Conservation (phyloP, 1,140 invertebrate genomes). For the Heterodera carotae region DNA sequence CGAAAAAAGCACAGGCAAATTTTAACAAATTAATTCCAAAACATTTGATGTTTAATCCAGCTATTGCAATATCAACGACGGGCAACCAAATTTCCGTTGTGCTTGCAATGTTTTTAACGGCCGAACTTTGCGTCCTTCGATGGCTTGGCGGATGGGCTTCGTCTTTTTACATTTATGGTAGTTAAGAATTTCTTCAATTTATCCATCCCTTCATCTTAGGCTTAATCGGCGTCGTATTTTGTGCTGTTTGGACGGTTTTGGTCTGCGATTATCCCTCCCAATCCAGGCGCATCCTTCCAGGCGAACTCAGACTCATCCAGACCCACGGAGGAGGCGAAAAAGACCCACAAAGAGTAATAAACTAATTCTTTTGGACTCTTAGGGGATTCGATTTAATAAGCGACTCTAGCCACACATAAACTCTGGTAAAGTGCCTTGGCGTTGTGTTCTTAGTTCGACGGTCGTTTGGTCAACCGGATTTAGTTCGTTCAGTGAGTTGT, state of each 20-base stretch:
- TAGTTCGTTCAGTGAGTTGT: constrained; percentile 54
- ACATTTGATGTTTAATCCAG: constrained; percentile 20
- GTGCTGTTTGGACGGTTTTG: constrained; percentile 51
- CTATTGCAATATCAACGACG: constrained; percentile 60
- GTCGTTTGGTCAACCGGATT: constrained; percentile 58
- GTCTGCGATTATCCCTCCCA: constrained; percentile 55
- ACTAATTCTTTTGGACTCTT: not conserved
- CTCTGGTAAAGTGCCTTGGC: constrained; percentile 43
- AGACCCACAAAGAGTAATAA: not conserved
- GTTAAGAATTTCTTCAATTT: too few species aligned
- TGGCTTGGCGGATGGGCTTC: constrained; percentile 60
- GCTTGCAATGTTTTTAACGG: constrained; percentile 63
- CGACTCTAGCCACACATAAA: not conserved
- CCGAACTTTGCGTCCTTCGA: constrained; percentile 61
- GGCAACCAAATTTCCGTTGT: constrained; percentile 64
- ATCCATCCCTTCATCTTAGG: constrained; percentile 35
- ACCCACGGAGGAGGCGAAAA: not conserved
- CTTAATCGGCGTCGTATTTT: constrained; percentile 52
- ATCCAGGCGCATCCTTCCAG: constrained; percentile 37
- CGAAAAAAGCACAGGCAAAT: constrained; percentile 59
- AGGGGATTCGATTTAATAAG: not conserved
- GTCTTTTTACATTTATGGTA: constrained; percentile 61
- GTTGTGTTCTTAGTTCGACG: constrained; percentile 50
- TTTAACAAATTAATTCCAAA: not conserved
- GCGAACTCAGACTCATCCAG: constrained; percentile 52